These are phyloP conservation scores for Cydia splendana DNA, from an alignment of 1,140 invertebrate species.

Conservation along the genomic window DNA sequence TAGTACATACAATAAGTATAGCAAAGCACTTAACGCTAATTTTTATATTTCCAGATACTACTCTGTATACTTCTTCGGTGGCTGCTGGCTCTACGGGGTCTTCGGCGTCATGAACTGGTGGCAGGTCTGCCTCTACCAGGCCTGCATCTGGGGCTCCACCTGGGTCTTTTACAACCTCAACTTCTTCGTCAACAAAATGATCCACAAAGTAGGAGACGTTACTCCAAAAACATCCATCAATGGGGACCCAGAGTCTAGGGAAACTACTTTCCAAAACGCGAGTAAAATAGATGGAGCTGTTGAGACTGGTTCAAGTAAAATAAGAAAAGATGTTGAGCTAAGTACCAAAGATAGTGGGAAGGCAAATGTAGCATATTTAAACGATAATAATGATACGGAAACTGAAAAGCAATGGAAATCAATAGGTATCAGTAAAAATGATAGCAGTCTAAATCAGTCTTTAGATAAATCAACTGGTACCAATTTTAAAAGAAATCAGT, in stretches of 20 bases:
- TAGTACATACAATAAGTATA: too few relatives aligned
- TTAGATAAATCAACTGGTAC: constrained; percentile 49
- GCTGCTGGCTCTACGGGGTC: constrained; percentile 69
- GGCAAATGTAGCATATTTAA: not conserved
- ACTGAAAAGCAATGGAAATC: not conserved
- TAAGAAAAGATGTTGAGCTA: not conserved
- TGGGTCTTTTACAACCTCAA: constrained; percentile 63
- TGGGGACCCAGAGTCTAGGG: not conserved
- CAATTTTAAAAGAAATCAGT: constrained; percentile 51
- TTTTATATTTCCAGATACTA: constrained; percentile 66
- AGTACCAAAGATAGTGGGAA: not conserved
- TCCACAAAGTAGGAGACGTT: constrained; percentile 48
- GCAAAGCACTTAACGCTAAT: not conserved
- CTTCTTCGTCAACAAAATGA: constrained; percentile 61
- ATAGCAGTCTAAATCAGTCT: not conserved
- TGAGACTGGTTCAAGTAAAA: not conserved
- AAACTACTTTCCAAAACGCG: not conserved
- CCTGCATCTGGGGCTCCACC: constrained; percentile 54
- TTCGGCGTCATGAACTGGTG: constrained; percentile 73
- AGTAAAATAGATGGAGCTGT: not conserved
- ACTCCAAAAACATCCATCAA: not conserved
- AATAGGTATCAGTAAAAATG: not conserved
- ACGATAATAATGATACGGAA: constrained; percentile 7
- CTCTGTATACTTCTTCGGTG: constrained; percentile 60
- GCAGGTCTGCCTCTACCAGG: constrained; percentile 68